Base-by-base conservation (phyloP, 2,113 vertebrate genomes). In the Notothenia rossii region DNA sequence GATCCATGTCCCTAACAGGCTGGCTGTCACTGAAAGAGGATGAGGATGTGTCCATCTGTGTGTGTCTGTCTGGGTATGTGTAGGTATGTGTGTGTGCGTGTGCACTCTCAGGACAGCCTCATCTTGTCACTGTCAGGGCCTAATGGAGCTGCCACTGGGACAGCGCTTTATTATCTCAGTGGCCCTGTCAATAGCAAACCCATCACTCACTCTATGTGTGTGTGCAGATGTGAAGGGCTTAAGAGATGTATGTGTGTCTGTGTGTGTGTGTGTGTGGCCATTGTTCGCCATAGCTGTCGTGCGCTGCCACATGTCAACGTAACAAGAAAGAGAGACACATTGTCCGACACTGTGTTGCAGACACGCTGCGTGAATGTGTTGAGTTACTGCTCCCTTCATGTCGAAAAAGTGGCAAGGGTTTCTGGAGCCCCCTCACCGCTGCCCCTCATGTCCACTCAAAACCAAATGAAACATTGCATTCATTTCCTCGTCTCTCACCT, bases 121-220 rank as follows among this genome's bases (percentile, higher is more conserved):
- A 84, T 87, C 92, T 91, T 94, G 94, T 95, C 94, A 93, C 91
- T 92, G 91, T 92, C 88, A 90, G 89, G 69, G 81, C 68, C 85
- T 95, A 94, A 95, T 95, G 92, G 93, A 90, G 90, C 91, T 86
- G 91, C 89, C 92, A 86, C 87, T 82, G 92, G 93, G 94, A 94
- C 90, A 90, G 86, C 85, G 90, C 93, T 95, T 93, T 93, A 95
- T 95, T 94, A 93, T 93, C 88, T 91, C 93, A 87, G 93, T 93
- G 93, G 92, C 92, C 86, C 90, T 94, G 94, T 94, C 94, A 94
- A 94, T 94, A 93, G 83, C 80, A 75, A 84, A 86, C 49, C 91
- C 88, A 93, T 95, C 94, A 92, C 69, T 95, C 92, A 91, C 64
- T 63, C 10, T 33, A 51, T 29, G 67, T 48, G 48, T 20, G 36